phyloP scores from a whole-genome alignment of 2,113 vertebrate species.

The Panthera leo region DNA sequence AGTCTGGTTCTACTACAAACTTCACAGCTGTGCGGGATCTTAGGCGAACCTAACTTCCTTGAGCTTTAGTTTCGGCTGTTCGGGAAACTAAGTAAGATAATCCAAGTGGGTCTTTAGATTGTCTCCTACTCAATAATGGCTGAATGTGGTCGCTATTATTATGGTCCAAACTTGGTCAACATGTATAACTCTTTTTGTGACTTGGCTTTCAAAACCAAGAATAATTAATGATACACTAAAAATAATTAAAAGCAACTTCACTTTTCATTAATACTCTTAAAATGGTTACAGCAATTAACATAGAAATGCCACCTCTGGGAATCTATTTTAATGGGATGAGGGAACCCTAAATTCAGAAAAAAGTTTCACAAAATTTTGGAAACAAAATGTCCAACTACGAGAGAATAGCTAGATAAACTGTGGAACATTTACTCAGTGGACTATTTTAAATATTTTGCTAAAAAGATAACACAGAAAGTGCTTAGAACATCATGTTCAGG shows the following conservation, averaged over 20 bases:
- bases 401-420: not conserved
- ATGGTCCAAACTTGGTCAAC: not conserved
- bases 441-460: not conserved
- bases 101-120: not conserved
- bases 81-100: slow-evolving; percentile 31
- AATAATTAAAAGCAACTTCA: not conserved
- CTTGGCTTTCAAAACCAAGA: not conserved
- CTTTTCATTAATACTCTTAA: slow-evolving; percentile 8
- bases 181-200: not conserved
- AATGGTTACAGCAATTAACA: not conserved
- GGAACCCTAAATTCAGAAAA: not conserved
- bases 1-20: not conserved
- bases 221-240: slow-evolving; percentile 40
- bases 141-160: not conserved
- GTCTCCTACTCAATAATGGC: not conserved
- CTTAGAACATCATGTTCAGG: slow-evolving; percentile 1
- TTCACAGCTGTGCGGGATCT: not conserved
- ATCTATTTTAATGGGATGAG: slow-evolving; percentile 2
- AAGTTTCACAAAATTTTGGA: not conserved
- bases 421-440: not conserved
- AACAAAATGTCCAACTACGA: slow-evolving; percentile 22
- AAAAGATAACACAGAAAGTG: not conserved
- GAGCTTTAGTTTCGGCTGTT: not conserved
- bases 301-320: not conserved
- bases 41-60: not conserved